Conservation (phyloP, 1,140 invertebrate species). For the Anastatus disparis region DNA sequence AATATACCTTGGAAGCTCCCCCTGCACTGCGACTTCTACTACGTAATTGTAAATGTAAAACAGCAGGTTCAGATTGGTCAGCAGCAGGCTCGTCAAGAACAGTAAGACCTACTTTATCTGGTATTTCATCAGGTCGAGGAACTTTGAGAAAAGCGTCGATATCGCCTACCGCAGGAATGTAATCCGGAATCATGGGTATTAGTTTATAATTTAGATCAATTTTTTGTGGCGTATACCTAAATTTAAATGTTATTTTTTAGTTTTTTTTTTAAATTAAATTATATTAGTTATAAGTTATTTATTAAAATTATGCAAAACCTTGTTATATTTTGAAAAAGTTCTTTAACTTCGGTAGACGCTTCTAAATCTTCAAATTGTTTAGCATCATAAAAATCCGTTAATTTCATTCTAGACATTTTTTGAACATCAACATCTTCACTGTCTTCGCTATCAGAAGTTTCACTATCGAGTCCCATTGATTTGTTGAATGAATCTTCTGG, state of each 20-base stretch:
- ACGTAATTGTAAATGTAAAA: conserved; percentile 91
- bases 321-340: conserved; percentile 92
- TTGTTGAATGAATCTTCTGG: conserved; percentile 49
- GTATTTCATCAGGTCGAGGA: conserved; percentile 78
- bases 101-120: conserved; percentile 81
- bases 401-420: conserved; percentile 61
- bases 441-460: conserved; percentile 60
- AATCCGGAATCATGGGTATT: conserved; percentile 95
- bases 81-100: conserved; percentile 95
- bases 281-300: neutral
- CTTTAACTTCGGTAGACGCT: conserved; percentile 87
- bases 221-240: conserved; percentile 90
- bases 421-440: conserved; percentile 61
- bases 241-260: no score
- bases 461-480: conserved; percentile 55
- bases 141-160: conserved; percentile 98
- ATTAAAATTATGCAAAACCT: no score
- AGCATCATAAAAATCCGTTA: conserved; percentile 80
- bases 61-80: conserved; percentile 93
- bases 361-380: conserved; percentile 85
- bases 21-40: conserved; percentile 78
- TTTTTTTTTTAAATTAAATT: neutral
- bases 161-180: conserved; percentile 96
- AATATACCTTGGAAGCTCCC: conserved; percentile 33
- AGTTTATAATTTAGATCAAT: conserved; percentile 91